A percentile compares a stretch with the other conserved stretches of the same genome.
phyloP scores from a whole-genome alignment of 2,797 vertebrate species.

The Rhadinocentrus ornatus region DNA sequence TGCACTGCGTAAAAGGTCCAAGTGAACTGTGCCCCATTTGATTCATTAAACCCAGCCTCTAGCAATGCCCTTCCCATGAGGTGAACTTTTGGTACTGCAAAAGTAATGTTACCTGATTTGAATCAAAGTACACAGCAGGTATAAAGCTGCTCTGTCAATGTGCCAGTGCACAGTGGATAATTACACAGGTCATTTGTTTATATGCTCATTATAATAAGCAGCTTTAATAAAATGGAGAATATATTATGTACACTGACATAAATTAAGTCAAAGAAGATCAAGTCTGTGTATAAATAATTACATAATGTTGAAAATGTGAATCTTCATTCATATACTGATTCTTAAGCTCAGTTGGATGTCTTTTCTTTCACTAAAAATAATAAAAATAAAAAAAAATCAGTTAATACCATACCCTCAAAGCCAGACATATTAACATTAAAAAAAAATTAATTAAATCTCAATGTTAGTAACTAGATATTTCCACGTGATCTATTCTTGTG shows the following conservation, averaged over 20 bases:
- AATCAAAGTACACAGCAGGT: constrained; percentile 47
- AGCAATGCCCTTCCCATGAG: constrained; percentile 20
- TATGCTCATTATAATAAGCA: not conserved
- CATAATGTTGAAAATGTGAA: not conserved
- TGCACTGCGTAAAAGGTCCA: constrained; percentile 59
- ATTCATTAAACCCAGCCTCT: constrained; percentile 63
- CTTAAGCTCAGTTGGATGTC: not conserved
- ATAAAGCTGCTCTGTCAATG: constrained; percentile 32
- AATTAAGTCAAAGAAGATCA: not conserved
- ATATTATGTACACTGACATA: not conserved
- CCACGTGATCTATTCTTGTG: not conserved
- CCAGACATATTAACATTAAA: not conserved
- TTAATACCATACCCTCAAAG: too few relatives aligned
- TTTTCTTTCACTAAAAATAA: too few relatives aligned
- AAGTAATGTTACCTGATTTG: constrained; percentile 57
- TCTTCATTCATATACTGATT: not conserved
- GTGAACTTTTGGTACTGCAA: constrained; percentile 44
- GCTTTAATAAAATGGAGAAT: not conserved
- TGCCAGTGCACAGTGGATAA: constrained; percentile 27
- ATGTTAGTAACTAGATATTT: not conserved
- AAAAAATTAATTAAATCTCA: too few relatives aligned
- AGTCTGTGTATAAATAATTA: constrained; percentile 9
- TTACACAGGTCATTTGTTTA: constrained; percentile 31
- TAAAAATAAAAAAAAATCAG: too few relatives aligned
- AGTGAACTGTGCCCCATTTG: constrained; percentile 22